Conservation (phyloP, 2,113 vertebrate species). For the Phoenicopterus ruber region DNA sequence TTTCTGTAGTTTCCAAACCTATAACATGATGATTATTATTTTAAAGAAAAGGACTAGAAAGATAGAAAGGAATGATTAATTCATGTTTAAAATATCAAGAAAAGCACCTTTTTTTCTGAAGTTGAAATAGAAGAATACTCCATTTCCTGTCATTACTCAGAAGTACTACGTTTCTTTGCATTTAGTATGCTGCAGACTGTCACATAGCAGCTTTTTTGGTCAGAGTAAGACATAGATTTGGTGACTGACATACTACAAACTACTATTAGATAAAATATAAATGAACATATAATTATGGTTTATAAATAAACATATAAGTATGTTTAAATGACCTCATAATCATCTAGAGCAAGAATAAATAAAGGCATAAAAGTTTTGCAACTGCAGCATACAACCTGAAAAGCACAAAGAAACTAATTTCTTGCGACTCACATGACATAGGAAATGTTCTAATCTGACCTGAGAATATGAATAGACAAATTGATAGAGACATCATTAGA, state of each 20-base stretch:
- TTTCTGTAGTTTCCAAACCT: not conserved
- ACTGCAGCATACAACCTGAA: not conserved
- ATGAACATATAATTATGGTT: not conserved
- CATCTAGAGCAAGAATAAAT: not conserved
- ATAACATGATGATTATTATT: not conserved
- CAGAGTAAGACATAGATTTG: not conserved
- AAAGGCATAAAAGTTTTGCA: not conserved
- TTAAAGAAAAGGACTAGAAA: not conserved
- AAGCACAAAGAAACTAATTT: not conserved
- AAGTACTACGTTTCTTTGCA: not conserved
- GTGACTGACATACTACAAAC: not conserved
- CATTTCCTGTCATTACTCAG: not conserved
- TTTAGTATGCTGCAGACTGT: not conserved
- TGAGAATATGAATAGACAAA: not conserved
- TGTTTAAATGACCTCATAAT: not conserved
- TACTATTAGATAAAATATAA: not conserved
- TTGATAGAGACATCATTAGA: not conserved
- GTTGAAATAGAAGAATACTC: not conserved
- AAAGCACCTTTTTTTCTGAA: not conserved
- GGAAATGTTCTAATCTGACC: not conserved
- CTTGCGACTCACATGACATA: not conserved
- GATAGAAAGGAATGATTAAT: not conserved
- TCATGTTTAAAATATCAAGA: not conserved
- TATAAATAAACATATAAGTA: not conserved
- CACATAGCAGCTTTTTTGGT: not conserved